phyloP scores from a whole-genome alignment of 2,888 invertebrate genomes.

The Chrysotoxum bicinctum region DNA sequence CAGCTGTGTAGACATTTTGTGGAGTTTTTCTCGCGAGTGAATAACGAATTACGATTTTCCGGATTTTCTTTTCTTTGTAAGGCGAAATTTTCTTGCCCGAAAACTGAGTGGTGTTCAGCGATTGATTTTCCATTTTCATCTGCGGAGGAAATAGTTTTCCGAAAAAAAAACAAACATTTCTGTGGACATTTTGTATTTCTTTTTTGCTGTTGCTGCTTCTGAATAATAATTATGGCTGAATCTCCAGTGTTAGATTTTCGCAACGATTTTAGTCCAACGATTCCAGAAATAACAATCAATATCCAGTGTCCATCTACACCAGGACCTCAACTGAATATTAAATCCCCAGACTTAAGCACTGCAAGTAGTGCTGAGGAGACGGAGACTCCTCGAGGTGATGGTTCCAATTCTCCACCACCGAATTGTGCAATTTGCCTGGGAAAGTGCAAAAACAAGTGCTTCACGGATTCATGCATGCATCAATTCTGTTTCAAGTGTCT shows the following conservation, averaged over 20 bases:
- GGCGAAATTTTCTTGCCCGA: constrained; percentile 25
- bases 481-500: constrained; percentile 97
- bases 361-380: constrained; percentile 62
- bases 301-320: constrained; percentile 65
- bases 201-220: constrained; percentile 28
- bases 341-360: constrained; percentile 57
- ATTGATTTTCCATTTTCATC: constrained; percentile 63
- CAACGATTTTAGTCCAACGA: constrained; percentile 41
- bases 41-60: constrained; percentile 66
- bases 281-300: constrained; percentile 34
- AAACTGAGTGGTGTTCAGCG: constrained; percentile 10
- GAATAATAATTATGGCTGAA: constrained; percentile 61
- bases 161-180: not conserved
- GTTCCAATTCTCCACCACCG: constrained; percentile 87
- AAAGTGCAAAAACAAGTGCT: constrained; percentile 92
- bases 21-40: constrained; percentile 65
- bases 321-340: constrained; percentile 59
- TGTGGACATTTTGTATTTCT: constrained; percentile 27
- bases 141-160: not conserved
- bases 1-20: constrained; percentile 72
- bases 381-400: constrained; percentile 75
- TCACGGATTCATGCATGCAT: constrained; percentile 95
- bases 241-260: constrained; percentile 65
- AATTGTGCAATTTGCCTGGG: constrained; percentile 97
- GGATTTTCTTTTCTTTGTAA: constrained; percentile 61